Percentiles rank a stretch among this genome's conserved stretches.
Evolutionary conservation across 2,888 invertebrate species (phyloP).

Genomic region (Tribolium freemani): DNA sequence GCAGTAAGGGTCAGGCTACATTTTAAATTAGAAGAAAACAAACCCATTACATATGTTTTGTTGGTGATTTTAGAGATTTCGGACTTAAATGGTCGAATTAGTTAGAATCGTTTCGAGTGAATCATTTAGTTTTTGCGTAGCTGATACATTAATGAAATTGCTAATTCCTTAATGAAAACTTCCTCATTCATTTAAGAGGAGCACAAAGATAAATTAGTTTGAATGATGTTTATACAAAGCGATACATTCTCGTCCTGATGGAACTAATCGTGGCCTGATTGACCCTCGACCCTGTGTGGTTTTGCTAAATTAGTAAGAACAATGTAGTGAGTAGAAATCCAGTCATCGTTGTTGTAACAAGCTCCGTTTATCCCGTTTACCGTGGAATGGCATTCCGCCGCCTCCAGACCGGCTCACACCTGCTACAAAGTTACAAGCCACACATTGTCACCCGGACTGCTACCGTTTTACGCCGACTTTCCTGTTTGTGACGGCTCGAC

Average conservation of each 20-base stretch:
- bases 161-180: background rate
- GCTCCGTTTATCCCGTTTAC: constrained; percentile 28
- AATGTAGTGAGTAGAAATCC: constrained; percentile 37
- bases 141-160: background rate
- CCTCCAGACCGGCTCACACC: constrained; percentile 39
- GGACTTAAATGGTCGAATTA: too few species aligned
- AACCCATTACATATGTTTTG: too few species aligned
- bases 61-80: too few species aligned
- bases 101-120: too few species aligned
- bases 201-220: background rate
- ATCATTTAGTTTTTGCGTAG: background rate
- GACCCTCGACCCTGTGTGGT: constrained; percentile 7
- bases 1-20: background rate
- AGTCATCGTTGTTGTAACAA: constrained; percentile 9
- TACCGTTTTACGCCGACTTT: constrained; percentile 40
- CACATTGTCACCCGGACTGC: constrained; percentile 40
- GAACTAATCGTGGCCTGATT: background rate
- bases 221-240: background rate
- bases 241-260: background rate
- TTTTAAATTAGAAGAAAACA: background rate
- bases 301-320: constrained; percentile 25
- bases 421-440: constrained; percentile 42
- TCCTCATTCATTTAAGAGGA: background rate
- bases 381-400: constrained; percentile 35
- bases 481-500: constrained; percentile 24